Base-by-base conservation (phyloP, 2,113 vertebrate species). In the Scytalopus superciliaris region DNA sequence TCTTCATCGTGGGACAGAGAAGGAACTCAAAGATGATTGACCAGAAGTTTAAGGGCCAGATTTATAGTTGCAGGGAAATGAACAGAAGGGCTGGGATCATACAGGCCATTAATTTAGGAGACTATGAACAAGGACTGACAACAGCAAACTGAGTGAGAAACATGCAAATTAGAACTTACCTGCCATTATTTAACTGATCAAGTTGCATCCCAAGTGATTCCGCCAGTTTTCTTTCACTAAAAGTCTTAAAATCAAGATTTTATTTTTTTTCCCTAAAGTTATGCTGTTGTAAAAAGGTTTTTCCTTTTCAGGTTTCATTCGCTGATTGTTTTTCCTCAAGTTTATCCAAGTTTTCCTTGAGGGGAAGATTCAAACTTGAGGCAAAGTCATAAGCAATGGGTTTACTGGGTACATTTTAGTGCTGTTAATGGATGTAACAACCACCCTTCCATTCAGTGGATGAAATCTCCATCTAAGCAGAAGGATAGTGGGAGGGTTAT, bases 381-480 rank as follows among this genome's bases (percentile, higher is more conserved):
- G 40, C 64, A 89, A 96, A 89, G 88, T 94, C 92, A 87, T 10
- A 23, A 93, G 47, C 88, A 44, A 64, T 37, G n/a, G 35, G 73
- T 87, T 92, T 96, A 75, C 69, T 72, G 73, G 60, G 83, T 85
- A 22, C 64, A 12, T 90, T 95, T 95, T 17, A 83, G 78, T 2
- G 18, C 37, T 3, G 0, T 74, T 95, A 93, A 94, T 90, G 76
- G 89, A 93, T 64, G 93, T 78, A 96, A 74, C 85, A 93, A 90
- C 79, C 89, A 95, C 76, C 90, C 73, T 93, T 77, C 92, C 76
- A 53, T 84, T 92, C 95, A 92, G 44, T 13, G 64, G 88, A 44
- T 94, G 92, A 97, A 96, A 95, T 62, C 80, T 45, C 62, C 76
- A 70, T 60, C 93, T 62, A 78, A 82, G 85, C 90, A 86, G 79